phyloP scores from a whole-genome alignment of 2,888 invertebrate genomes.

The Corbicula japonica region DNA sequence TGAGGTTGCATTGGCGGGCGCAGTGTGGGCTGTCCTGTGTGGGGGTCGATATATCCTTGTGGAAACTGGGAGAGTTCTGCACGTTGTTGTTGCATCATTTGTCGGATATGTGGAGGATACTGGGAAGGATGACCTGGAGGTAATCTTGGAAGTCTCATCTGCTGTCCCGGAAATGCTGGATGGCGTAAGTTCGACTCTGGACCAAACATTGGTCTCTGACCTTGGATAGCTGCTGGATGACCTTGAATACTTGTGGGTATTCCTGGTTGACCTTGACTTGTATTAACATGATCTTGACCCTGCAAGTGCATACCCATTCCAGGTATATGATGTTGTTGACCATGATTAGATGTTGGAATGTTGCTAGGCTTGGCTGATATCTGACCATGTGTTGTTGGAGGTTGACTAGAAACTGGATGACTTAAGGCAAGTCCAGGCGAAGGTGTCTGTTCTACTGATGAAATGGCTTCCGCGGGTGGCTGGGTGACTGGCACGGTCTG shows the following conservation, averaged over 20 bases:
- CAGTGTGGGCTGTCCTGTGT: slow-evolving; percentile 35
- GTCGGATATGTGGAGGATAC: slow-evolving; percentile 40
- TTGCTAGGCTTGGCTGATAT: neutral
- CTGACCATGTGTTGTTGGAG: neutral
- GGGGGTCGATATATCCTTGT: slow-evolving; percentile 40
- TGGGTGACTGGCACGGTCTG: slow-evolving; percentile 3
- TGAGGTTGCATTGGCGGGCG: slow-evolving; percentile 59
- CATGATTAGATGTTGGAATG: slow-evolving; percentile 25
- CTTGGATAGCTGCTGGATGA: slow-evolving; percentile 23
- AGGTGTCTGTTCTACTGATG: too few species aligned
- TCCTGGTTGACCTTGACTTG: neutral
- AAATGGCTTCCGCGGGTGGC: neutral
- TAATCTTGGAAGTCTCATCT: slow-evolving; percentile 7
- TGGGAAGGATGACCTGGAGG: slow-evolving; percentile 32
- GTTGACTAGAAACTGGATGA: slow-evolving; percentile 11
- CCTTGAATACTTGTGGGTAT: slow-evolving; percentile 17
- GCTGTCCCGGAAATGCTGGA: slow-evolving; percentile 23
- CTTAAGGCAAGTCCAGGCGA: neutral
- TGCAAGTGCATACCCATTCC: neutral
- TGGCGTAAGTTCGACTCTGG: neutral
- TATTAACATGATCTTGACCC: neutral
- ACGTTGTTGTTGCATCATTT: slow-evolving; percentile 42
- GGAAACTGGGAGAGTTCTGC: slow-evolving; percentile 28
- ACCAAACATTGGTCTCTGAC: too few species aligned
- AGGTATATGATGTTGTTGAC: neutral